Evolutionary conservation across 2,888 invertebrate genomes (phyloP).

Genomic region (Trachelus tabidus): DNA sequence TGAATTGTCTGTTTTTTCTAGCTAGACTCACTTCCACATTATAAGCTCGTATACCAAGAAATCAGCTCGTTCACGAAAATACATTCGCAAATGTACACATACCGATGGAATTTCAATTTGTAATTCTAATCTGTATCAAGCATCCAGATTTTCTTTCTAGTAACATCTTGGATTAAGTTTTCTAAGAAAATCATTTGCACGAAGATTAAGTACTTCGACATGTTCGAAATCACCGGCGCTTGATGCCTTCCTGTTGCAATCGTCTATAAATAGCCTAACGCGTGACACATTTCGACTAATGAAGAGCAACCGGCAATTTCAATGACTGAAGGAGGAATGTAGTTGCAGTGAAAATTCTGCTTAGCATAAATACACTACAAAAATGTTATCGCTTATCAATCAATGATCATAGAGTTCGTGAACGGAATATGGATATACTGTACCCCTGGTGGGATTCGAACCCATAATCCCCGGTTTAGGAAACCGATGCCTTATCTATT

Average conservation of each 20-base stretch:
- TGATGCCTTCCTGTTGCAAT: background rate
- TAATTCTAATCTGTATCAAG: background rate
- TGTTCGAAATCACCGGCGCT: too few relatives aligned
- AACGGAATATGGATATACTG: constrained; percentile 20
- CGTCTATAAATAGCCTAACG: too few relatives aligned
- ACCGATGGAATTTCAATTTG: background rate
- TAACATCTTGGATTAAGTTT: too few relatives aligned
- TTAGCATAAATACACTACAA: background rate
- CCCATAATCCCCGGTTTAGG: constrained; percentile 88
- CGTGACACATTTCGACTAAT: background rate
- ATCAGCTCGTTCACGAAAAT: background rate
- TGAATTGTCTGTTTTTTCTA: background rate
- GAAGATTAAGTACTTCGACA: background rate
- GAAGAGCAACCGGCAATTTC: background rate
- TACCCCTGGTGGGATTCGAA: constrained; percentile 91
- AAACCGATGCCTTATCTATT: constrained; percentile 88
- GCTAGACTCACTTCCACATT: background rate
- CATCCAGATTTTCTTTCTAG: background rate
- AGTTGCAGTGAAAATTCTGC: background rate
- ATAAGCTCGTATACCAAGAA: background rate
- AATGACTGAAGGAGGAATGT: background rate
- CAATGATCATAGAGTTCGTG: background rate
- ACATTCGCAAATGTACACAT: background rate
- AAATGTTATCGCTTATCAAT: background rate
- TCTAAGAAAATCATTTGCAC: background rate